phyloP scores from a whole-genome alignment of 2,797 vertebrate genomes.

The Anguilla megastoma region DNA sequence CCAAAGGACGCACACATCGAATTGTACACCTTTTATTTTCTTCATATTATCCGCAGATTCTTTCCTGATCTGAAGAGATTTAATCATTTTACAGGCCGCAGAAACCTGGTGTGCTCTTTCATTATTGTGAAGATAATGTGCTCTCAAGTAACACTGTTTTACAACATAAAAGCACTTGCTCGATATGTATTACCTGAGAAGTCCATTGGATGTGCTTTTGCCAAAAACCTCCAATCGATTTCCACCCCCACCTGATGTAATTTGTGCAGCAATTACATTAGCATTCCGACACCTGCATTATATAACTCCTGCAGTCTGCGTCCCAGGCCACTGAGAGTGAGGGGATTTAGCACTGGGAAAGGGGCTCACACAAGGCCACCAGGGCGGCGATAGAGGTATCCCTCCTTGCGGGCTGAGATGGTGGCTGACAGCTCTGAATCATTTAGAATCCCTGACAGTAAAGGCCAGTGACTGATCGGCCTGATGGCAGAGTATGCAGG shows the following conservation, averaged over 20 bases:
- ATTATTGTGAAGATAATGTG: not conserved
- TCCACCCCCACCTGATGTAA: constrained; percentile 30
- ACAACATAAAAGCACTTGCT: not conserved
- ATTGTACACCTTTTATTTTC: not conserved
- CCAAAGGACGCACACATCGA: not conserved
- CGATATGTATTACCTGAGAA: not conserved
- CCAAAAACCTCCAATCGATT: constrained; percentile 42
- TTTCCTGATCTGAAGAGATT: not conserved
- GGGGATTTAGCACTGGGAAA: constrained; percentile 36
- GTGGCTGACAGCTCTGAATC: constrained; percentile 10
- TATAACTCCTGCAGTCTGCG: constrained; percentile 35
- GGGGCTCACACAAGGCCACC: not conserved
- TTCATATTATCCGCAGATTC: not conserved
- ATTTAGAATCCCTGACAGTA: constrained; percentile 1
- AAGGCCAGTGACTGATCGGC: constrained; percentile 8
- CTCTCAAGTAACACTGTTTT: not conserved
- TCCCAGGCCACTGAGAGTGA: constrained; percentile 38
- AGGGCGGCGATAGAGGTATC: not conserved
- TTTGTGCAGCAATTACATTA: constrained; percentile 43
- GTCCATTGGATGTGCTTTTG: constrained; percentile 8
- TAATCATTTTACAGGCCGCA: not conserved
- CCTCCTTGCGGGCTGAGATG: not conserved
- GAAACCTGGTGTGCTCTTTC: not conserved
- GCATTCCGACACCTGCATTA: constrained; percentile 40
- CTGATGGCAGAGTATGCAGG: not conserved